Conservation (phyloP, 2,888 invertebrate genomes). For the Ectemnius lituratus region DNA sequence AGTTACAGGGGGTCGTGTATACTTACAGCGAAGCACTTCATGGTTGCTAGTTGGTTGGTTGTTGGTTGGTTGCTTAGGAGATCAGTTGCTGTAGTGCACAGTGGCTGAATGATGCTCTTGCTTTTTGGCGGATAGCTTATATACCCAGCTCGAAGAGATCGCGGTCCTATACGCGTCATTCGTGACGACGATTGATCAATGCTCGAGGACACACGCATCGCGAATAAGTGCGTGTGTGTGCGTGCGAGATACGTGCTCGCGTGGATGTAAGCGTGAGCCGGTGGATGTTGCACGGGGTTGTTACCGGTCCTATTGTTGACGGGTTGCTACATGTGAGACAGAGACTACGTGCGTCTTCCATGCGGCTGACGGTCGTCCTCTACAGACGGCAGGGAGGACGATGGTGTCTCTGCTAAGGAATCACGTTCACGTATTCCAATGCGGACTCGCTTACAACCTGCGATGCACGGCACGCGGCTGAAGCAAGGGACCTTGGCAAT, state of each 20-base stretch:
- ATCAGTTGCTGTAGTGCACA: slow-evolving; percentile 56
- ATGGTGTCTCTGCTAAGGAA: slow-evolving; percentile 45
- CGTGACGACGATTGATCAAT: slow-evolving; percentile 63
- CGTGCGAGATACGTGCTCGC: slow-evolving; percentile 25
- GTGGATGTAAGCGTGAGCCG: slow-evolving; percentile 13
- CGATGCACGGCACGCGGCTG: slow-evolving; percentile 52
- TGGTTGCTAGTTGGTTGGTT: slow-evolving; percentile 54
- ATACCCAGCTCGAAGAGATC: slow-evolving; percentile 60
- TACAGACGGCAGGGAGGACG: slow-evolving; percentile 13
- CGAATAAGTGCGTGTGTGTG: slow-evolving; percentile 24
- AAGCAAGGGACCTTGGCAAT: slow-evolving; percentile 71
- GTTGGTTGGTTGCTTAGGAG: slow-evolving; percentile 28
- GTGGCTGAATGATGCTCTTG: slow-evolving; percentile 69
- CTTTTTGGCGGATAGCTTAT: slow-evolving; percentile 66
- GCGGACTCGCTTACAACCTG: slow-evolving; percentile 40
- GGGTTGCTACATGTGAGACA: slow-evolving; percentile 44
- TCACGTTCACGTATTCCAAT: slow-evolving; percentile 57
- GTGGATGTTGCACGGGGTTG: slow-evolving; percentile 53
- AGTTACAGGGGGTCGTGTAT: slow-evolving; percentile 24
- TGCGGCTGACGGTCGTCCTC: not conserved
- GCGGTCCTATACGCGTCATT: slow-evolving; percentile 61
- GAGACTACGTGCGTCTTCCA: too few relatives aligned
- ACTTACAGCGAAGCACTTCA: slow-evolving; percentile 72
- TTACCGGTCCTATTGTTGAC: slow-evolving; percentile 56
- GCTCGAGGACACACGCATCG: slow-evolving; percentile 58